Percentiles rank a stretch among this genome's conserved stretches.
Conservation (phyloP, 2,888 invertebrate genomes). For the Aleiodes leptofemur region DNA sequence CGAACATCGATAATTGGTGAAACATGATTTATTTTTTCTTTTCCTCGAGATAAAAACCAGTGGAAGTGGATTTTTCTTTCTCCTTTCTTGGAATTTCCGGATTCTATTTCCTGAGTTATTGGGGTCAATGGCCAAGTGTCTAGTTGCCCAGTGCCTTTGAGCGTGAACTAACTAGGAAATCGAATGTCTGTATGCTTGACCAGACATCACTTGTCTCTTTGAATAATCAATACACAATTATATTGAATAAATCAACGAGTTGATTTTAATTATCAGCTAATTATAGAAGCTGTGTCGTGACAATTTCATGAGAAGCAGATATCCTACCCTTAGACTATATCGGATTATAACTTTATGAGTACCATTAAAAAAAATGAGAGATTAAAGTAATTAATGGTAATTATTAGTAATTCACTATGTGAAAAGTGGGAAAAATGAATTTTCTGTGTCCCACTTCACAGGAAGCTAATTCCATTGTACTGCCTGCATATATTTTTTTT, state of each 20-base stretch:
- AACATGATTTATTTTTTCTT: background rate
- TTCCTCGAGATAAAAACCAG: background rate
- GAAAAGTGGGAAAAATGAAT: background rate
- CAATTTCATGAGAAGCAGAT: background rate
- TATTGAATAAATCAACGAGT: conserved; percentile 18
- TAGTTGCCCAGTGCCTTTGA: conserved; percentile 9
- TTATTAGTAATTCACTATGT: background rate
- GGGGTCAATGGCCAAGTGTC: conserved; percentile 26
- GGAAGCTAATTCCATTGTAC: background rate
- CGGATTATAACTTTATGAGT: background rate
- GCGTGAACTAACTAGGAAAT: conserved; percentile 20
- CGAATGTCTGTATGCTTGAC: conserved; percentile 25
- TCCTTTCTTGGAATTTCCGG: conserved; percentile 11
- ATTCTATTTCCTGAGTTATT: conserved; percentile 30
- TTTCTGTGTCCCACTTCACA: conserved; percentile 3
- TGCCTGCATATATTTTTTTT: background rate
- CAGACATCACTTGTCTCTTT: conserved; percentile 11
- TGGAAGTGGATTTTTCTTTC: background rate
- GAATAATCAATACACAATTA: conserved; percentile 31
- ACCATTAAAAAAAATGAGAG: background rate
- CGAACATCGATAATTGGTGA: conserved; percentile 22
- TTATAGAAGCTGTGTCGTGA: background rate
- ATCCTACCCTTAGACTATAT: background rate
- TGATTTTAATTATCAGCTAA: background rate
- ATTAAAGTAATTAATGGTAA: background rate